Conservation (phyloP, 2,888 invertebrate genomes). For the Sphaerophoria rueppellii region DNA sequence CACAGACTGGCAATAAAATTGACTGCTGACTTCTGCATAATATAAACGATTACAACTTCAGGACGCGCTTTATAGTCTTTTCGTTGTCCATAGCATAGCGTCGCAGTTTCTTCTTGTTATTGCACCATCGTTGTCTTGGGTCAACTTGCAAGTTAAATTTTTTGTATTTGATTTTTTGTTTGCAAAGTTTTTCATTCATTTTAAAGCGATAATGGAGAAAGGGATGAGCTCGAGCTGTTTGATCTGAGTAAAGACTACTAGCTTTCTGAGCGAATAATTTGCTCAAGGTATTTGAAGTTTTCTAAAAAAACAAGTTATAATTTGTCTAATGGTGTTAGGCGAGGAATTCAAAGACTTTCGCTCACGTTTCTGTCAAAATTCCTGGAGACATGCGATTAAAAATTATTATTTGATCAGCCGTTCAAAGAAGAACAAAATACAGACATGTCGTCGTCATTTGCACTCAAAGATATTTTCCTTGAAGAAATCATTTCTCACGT, state of each 20-base stretch:
- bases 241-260: no score
- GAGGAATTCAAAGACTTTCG: no score
- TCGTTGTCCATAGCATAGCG: conserved; percentile 4
- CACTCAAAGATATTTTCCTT: neutral
- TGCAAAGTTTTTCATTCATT: no score
- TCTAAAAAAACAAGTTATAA: no score
- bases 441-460: neutral
- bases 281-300: no score
- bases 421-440: neutral
- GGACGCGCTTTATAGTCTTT: conserved; percentile 34
- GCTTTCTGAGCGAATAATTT: no score
- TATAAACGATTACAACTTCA: conserved; percentile 74
- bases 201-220: no score
- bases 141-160: conserved; percentile 24
- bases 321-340: no score
- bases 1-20: conserved; percentile 82
- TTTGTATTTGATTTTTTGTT: neutral
- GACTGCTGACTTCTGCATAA: conserved; percentile 81
- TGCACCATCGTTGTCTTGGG: conserved; percentile 12
- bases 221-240: no score
- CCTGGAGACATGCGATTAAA: conserved; percentile 8
- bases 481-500: conserved; percentile 57
- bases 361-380: no score
- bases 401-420: conserved; percentile 30
- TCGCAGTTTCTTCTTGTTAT: conserved; percentile 18